Conservation (phyloP, 2,113 vertebrate species). For the Pachycephala philippinensis region DNA sequence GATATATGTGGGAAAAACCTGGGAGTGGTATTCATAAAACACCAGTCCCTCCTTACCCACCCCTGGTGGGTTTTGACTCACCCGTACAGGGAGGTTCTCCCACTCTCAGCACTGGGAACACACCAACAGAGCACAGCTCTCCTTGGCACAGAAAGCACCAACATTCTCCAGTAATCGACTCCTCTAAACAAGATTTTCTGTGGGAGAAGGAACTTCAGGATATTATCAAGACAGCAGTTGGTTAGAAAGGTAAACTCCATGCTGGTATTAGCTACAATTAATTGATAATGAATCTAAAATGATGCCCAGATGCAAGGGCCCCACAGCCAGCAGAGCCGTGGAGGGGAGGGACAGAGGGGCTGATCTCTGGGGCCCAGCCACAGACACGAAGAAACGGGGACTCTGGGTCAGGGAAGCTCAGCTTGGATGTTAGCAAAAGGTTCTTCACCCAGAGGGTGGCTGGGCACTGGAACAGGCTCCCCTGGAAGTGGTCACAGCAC, state of each 20-base stretch:
- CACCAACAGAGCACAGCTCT: not conserved
- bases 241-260: not conserved
- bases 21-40: not conserved
- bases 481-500: not conserved
- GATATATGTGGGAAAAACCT: not conserved
- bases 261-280: not conserved
- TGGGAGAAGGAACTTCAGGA: not conserved
- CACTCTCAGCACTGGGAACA: not conserved
- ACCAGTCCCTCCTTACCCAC: not conserved
- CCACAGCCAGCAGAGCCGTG: not conserved
- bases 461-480: not conserved
- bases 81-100: not conserved
- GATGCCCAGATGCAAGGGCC: not conserved
- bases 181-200: not conserved
- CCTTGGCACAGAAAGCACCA: not conserved
- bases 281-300: not conserved
- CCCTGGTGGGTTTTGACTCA: not conserved
- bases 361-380: not conserved
- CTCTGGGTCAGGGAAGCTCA: not conserved
- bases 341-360: not conserved
- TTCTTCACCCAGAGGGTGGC: not conserved
- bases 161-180: not conserved
- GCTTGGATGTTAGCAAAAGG: not conserved
- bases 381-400: fast-evolving
- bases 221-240: not conserved